A percentile compares a stretch with the other conserved stretches of the same genome.
Evolutionary conservation across 1,140 invertebrate genomes (phyloP).

Genomic region (Caenorhabditis brenneri): DNA sequence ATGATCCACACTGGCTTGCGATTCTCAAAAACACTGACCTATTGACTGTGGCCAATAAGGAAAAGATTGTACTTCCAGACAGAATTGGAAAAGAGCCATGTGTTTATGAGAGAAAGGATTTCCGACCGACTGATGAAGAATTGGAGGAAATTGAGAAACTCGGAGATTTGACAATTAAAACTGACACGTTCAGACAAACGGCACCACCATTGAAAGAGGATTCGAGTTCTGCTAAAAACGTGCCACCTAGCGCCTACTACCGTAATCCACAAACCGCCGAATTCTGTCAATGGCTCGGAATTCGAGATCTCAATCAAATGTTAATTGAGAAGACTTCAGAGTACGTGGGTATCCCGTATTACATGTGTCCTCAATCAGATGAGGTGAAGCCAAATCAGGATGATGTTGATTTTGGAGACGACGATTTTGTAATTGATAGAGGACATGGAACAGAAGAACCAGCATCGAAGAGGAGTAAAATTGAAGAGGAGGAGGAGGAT

Average conservation of each 20-base stretch:
- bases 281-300: constrained; percentile 80
- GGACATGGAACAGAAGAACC: not conserved
- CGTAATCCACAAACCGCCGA: constrained; percentile 83
- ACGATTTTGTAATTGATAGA: constrained; percentile 33
- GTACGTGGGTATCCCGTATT: constrained; percentile 60
- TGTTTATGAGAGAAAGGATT: constrained; percentile 75
- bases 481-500: not conserved
- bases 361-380: constrained; percentile 43
- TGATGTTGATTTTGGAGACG: constrained; percentile 31
- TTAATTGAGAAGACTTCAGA: constrained; percentile 61
- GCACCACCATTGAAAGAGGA: constrained; percentile 75
- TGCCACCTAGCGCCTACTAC: constrained; percentile 62
- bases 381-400: constrained; percentile 41
- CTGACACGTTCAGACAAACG: constrained; percentile 81
- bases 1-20: constrained; percentile 57
- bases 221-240: constrained; percentile 46
- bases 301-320: constrained; percentile 78
- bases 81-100: not conserved
- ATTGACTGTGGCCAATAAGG: constrained; percentile 16
- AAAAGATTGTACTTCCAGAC: not conserved
- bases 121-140: constrained; percentile 81
- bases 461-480: not conserved
- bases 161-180: constrained; percentile 75
- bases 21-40: constrained; percentile 58
- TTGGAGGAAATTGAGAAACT: constrained; percentile 77